A percentile compares a stretch with the other conserved stretches of the same genome.
Evolutionary conservation across 2,888 invertebrate genomes (phyloP).

Genomic region (Drosophila ezoana): DNA sequence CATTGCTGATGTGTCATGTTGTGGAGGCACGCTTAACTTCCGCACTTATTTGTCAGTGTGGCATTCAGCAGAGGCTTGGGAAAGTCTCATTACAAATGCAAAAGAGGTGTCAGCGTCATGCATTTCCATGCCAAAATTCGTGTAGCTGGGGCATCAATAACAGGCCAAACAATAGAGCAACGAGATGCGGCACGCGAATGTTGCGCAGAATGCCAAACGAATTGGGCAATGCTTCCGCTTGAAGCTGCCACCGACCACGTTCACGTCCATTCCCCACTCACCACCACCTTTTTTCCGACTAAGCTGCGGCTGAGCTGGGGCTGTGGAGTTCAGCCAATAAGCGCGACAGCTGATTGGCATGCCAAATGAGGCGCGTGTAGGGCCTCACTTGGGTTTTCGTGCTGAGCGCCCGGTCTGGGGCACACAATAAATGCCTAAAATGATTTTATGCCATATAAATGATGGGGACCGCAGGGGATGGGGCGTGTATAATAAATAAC

Average conservation of each 20-base stretch:
- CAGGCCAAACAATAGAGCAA: slow-evolving; percentile 38
- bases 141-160: slow-evolving; percentile 45
- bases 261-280: neutral
- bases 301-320: slow-evolving; percentile 18
- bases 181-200: slow-evolving; percentile 55
- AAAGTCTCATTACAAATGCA: slow-evolving; percentile 67
- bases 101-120: slow-evolving; percentile 56
- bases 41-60: slow-evolving; percentile 28
- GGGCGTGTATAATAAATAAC: slow-evolving; percentile 28
- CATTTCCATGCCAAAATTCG: slow-evolving; percentile 48
- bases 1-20: slow-evolving; percentile 45
- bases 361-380: slow-evolving; percentile 66
- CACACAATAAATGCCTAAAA: slow-evolving; percentile 58
- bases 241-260: slow-evolving; percentile 25
- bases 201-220: slow-evolving; percentile 56
- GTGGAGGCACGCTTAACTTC: slow-evolving; percentile 36
- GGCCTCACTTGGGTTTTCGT: slow-evolving; percentile 17
- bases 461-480: slow-evolving; percentile 3
- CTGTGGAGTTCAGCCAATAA: slow-evolving; percentile 54
- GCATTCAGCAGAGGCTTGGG: slow-evolving; percentile 25
- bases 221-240: slow-evolving; percentile 58
- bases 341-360: slow-evolving; percentile 70
- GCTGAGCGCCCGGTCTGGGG: slow-evolving; percentile 14
- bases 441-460: slow-evolving; percentile 47
- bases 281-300: slow-evolving; percentile 7